Evolutionary conservation across 2,113 vertebrate species (phyloP).

Genomic region (Gambusia affinis): DNA sequence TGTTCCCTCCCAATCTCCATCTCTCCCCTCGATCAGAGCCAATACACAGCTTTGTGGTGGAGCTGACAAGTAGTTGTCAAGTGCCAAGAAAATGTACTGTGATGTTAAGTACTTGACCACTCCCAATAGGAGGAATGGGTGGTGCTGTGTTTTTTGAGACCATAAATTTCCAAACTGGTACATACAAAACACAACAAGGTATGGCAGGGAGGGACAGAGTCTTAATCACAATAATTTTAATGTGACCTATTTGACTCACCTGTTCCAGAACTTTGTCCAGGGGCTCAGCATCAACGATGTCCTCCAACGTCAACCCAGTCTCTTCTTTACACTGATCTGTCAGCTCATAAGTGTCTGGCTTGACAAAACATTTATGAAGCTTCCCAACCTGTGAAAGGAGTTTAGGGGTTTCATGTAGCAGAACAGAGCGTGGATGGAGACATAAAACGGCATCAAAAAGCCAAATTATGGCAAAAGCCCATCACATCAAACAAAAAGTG

Average conservation of each 20-base stretch:
- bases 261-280: conserved; percentile 91
- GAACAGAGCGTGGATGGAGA: not conserved
- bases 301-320: conserved; percentile 86
- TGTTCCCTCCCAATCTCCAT: not conserved
- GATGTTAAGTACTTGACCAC: no score
- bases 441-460: not conserved
- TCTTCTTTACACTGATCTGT: conserved; percentile 89
- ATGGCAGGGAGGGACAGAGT: not conserved
- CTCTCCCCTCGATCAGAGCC: no score
- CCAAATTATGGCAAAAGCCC: not conserved
- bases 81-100: no score
- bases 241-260: conserved; percentile 80
- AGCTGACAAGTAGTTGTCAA: no score
- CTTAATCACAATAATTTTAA: not conserved
- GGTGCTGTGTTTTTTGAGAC: not conserved
- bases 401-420: conserved; percentile 55
- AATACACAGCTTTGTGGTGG: no score
- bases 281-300: conserved; percentile 86
- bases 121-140: not conserved
- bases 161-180: not conserved
- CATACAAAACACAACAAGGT: not conserved
- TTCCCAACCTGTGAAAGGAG: conserved; percentile 87
- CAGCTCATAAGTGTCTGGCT: conserved; percentile 89
- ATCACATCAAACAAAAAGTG: conserved; percentile 39
- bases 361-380: conserved; percentile 89